Evolutionary conservation across 2,888 invertebrate species (phyloP).

Genomic region (Folsomia candida): DNA sequence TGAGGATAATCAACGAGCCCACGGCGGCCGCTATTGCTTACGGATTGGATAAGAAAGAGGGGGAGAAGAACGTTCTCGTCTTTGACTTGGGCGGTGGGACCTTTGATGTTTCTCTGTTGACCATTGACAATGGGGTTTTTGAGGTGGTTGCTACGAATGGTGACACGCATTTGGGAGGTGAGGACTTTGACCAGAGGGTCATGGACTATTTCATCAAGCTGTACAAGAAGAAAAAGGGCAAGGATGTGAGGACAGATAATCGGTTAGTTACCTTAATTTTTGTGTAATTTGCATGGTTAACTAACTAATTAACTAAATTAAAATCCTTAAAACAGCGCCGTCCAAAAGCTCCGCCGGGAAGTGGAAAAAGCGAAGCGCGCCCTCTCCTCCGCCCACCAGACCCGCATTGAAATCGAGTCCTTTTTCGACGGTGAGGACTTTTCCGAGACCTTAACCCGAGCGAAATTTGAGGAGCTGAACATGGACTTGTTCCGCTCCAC

Average conservation of each 20-base stretch:
- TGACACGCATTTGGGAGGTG: conserved; percentile 96
- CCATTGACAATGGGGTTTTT: conserved; percentile 98
- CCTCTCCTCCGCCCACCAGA: conserved; percentile 90
- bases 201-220: conserved; percentile 99
- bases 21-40: conserved; percentile 97
- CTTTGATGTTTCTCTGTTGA: conserved; percentile 95
- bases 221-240: conserved; percentile 98
- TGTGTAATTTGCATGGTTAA: not conserved
- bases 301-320: not conserved
- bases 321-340: conserved; percentile 63
- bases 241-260: conserved; percentile 86
- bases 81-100: conserved; percentile 99
- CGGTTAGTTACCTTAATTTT: conserved; percentile 22
- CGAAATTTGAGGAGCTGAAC: conserved; percentile 98
- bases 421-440: conserved; percentile 98
- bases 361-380: conserved; percentile 97
- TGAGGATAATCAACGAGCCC: conserved; percentile 97
- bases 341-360: conserved; percentile 93
- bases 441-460: conserved; percentile 94
- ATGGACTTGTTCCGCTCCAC: conserved; percentile 77
- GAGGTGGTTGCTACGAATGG: conserved; percentile 91
- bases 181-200: conserved; percentile 97
- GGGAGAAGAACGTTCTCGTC: conserved; percentile 96
- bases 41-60: conserved; percentile 93
- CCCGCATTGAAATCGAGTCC: conserved; percentile 96